Evolutionary conservation across 1,140 invertebrate genomes (phyloP).

Genomic region (Cotesia chilonis): DNA sequence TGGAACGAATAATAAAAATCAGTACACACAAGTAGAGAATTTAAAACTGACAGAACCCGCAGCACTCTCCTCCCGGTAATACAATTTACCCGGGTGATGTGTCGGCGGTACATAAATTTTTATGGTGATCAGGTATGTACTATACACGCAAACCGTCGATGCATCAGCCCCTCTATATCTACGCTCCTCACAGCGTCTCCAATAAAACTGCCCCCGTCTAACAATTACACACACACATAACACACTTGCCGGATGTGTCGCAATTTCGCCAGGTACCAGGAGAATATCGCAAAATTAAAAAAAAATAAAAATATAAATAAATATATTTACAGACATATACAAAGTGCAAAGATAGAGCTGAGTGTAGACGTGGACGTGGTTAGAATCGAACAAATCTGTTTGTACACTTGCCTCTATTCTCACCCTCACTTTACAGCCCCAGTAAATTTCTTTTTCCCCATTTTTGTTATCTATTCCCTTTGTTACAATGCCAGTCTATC

Average conservation of each 20-base stretch:
- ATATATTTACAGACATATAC: slow-evolving; percentile 9
- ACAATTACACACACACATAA: slow-evolving; percentile 13
- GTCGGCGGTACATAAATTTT: slow-evolving; percentile 62
- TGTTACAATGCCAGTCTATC: slow-evolving; percentile 21
- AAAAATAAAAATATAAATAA: slow-evolving; percentile 9
- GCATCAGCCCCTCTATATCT: slow-evolving; percentile 33
- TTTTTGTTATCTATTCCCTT: neutral
- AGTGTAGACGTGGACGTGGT: slow-evolving; percentile 46
- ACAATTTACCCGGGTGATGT: slow-evolving; percentile 58
- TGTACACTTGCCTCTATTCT: slow-evolving; percentile 23
- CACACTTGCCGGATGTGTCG: slow-evolving; percentile 37
- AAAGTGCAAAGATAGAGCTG: slow-evolving; percentile 15
- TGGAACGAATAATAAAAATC: slow-evolving; percentile 33
- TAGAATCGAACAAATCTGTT: slow-evolving; percentile 52
- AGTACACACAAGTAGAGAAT: too few species aligned
- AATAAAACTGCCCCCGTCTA: slow-evolving; percentile 19
- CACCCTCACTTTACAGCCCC: slow-evolving; percentile 4
- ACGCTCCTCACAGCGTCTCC: neutral
- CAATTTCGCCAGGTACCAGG: slow-evolving; percentile 50
- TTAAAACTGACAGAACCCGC: slow-evolving; percentile 3
- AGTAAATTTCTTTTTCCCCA: neutral
- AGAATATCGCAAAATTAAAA: slow-evolving; percentile 31
- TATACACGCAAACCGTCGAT: slow-evolving; percentile 50
- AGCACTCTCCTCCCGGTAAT: slow-evolving; percentile 49
- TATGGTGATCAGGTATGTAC: slow-evolving; percentile 62